A percentile compares a stretch with the other conserved stretches of the same genome.
phyloP scores from a whole-genome alignment of 2,113 vertebrate genomes.

The Oenanthe melanoleuca region DNA sequence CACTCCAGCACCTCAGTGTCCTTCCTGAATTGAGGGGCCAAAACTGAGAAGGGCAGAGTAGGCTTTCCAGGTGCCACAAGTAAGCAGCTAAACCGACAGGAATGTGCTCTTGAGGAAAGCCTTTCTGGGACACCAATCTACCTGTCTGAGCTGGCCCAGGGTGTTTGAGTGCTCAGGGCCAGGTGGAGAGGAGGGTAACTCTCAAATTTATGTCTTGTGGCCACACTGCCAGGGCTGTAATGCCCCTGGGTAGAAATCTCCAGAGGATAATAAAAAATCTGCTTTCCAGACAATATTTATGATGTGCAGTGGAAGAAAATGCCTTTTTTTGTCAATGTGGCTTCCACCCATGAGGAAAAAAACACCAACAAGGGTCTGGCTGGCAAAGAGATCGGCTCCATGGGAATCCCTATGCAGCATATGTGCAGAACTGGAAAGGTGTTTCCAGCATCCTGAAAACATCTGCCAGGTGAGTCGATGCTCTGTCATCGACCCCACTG shows the following conservation, averaged over 20 bases:
- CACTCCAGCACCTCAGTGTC: neutral
- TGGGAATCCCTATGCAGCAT: fast-evolving
- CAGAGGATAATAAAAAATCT: neutral
- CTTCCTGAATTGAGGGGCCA: neutral
- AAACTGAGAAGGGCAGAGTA: neutral
- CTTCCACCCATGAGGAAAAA: fast-evolving
- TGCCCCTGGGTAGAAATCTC: neutral
- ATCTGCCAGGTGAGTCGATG: fast-evolving
- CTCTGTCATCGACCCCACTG: neutral
- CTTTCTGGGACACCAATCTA: neutral
- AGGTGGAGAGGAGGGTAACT: neutral
- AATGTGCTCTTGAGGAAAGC: neutral
- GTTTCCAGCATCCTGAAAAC: neutral
- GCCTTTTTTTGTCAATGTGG: neutral
- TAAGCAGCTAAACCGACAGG: neutral
- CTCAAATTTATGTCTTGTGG: fast-evolving
- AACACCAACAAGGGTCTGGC: neutral
- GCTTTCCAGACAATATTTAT: neutral
- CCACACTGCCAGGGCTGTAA: fast-evolving
- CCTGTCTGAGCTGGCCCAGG: neutral
- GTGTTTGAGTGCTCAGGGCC: no score
- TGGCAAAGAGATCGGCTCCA: neutral
- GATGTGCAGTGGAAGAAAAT: fast-evolving
- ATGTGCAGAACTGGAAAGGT: neutral
- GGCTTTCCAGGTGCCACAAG: neutral